Evolutionary conservation across 2,888 invertebrate genomes (phyloP), one percentile per base, ranked within the genome.

Genomic region (Priocnemis perturbator): DNA sequence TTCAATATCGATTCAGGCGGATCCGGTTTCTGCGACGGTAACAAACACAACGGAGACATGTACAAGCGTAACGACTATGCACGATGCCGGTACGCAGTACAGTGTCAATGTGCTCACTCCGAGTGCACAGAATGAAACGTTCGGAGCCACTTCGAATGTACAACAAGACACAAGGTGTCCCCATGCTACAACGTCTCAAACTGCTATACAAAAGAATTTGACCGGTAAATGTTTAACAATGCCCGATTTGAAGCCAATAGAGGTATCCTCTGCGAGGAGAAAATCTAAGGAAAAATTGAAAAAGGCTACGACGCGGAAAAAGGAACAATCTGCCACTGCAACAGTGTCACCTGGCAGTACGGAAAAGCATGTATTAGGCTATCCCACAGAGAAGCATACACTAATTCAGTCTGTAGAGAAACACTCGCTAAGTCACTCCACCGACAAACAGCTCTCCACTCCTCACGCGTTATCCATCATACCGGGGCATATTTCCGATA

Each of bases 401-500:
- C 2, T 47, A 9, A 17, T 4, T 3, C 14, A 20, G 3, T 3
- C 17, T 17, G 19, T 3, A 17, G 17, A 17, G 20, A 55, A 4
- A 5, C n/a, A 19, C 50, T 17, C 50, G 19, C 9, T 50, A 19
- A 57, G 19, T 23, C 17, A 14, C 2, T 23, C 59, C 14, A 14
- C 53, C 3, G 72, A 72, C 0, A 62, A 71, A 37, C 20, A 62
- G 23, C 56, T 59, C 17, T 53, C 59, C 21, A 62, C 1, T 62
- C 20, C 48, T 1, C 76, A 76, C 20, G 15, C 67, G 0, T 30
- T 64, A 1, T 63, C 69, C 0, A 69, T 76, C 15, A 86, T 88
- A 65, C 87, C 88, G 0, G 87, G 87, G 2, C 87, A 88, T 14
- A 83, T 88, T 56, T 81, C 84, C 2, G 85, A 88, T 14, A 87